A percentile compares a stretch with the other conserved stretches of the same genome.
Conservation (phyloP, 2,113 vertebrate genomes). For the Protobothrops flavoviridis region DNA sequence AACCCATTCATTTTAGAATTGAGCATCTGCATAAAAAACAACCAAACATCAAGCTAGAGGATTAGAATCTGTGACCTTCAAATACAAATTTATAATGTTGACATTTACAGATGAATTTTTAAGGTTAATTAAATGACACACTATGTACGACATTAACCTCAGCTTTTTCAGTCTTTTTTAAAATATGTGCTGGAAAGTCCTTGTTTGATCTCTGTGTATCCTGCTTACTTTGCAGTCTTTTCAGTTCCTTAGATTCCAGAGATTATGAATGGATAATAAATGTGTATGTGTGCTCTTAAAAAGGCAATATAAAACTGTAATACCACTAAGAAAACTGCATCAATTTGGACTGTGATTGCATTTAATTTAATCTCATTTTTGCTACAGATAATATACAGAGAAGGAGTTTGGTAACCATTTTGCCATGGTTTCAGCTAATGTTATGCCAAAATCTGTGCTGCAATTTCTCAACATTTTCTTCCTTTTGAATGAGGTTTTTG, state of each 20-base stretch:
- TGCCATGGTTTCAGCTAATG: background rate
- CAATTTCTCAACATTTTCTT: background rate
- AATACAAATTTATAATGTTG: slow-evolving; percentile 38
- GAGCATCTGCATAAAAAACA: background rate
- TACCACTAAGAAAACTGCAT: background rate
- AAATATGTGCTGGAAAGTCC: background rate
- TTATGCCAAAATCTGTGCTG: background rate
- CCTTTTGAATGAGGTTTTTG: background rate
- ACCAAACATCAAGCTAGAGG: slow-evolving; percentile 32
- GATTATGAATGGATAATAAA: background rate
- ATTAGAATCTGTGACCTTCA: slow-evolving; percentile 42
- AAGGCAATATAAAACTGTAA: background rate
- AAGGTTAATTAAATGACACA: slow-evolving; percentile 44
- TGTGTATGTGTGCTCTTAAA: background rate
- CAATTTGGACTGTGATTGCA: background rate
- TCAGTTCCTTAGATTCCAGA: background rate
- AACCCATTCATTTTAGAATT: slow-evolving; percentile 24
- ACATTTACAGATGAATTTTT: slow-evolving; percentile 47
- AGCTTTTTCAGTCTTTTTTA: background rate
- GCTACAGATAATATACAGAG: background rate
- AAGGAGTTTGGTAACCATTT: background rate
- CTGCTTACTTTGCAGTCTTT: background rate
- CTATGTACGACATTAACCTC: slow-evolving; percentile 15
- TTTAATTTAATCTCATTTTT: background rate
- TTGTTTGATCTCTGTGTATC: slow-evolving; percentile 15